Evolutionary conservation across 2,797 vertebrate genomes (phyloP).

Genomic region (Coreius guichenoti): DNA sequence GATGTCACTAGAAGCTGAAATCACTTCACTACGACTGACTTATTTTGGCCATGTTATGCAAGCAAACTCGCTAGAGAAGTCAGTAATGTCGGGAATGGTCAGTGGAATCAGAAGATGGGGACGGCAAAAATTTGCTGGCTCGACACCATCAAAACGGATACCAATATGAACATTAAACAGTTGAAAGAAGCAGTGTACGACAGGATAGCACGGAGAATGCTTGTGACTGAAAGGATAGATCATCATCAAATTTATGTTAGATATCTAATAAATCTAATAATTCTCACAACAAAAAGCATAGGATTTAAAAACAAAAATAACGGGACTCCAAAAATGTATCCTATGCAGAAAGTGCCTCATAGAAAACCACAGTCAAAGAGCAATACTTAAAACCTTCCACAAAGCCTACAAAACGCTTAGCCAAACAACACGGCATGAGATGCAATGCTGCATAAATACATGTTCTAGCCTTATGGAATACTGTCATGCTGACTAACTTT

Average conservation of each 20-base stretch:
- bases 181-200: no score
- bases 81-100: neutral
- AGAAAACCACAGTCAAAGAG: neutral
- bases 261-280: neutral
- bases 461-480: neutral
- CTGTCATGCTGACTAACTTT: neutral
- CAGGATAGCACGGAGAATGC: neutral
- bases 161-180: no score
- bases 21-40: neutral
- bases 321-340: neutral
- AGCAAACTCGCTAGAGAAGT: neutral
- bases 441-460: neutral
- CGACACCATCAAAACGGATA: no score
- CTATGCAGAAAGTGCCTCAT: neutral
- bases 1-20: neutral
- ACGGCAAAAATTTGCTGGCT: neutral
- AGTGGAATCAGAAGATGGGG: neutral
- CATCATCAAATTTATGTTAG: neutral
- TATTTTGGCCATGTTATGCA: neutral
- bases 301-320: neutral
- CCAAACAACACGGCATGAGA: neutral
- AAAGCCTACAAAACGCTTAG: neutral
- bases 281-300: neutral
- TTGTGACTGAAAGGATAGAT: neutral
- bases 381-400: neutral